Percentiles rank a stretch among this genome's conserved stretches.
phyloP scores from a whole-genome alignment of 2,888 invertebrate genomes.

The Ectemnius continuus region DNA sequence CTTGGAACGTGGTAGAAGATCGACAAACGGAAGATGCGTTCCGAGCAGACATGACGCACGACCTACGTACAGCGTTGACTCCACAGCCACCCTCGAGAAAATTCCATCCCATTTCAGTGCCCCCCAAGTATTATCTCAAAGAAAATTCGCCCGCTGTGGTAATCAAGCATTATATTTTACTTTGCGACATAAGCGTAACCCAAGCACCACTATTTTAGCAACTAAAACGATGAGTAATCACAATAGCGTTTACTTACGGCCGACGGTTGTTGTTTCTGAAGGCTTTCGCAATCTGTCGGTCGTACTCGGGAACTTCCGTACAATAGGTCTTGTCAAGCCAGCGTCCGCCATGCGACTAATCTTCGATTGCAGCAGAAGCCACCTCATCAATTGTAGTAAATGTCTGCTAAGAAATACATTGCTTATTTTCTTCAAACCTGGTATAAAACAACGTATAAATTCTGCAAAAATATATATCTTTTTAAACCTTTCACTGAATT shows the following conservation, averaged over 20 bases:
- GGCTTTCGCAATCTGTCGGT: conserved; percentile 77
- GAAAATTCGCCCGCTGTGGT: conserved; percentile 29
- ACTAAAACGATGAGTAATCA: conserved; percentile 60
- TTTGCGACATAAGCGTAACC: conserved; percentile 19
- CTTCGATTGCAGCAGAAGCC: conserved; percentile 22
- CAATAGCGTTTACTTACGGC: conserved; percentile 79
- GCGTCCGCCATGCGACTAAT: conserved; percentile 68
- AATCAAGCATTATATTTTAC: conserved; percentile 27
- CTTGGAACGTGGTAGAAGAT: conserved; percentile 23
- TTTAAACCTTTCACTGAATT: conserved; percentile 52
- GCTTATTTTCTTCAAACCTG: conserved; percentile 20
- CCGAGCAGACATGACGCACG: conserved; percentile 70
- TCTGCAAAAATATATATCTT: conserved; percentile 15
- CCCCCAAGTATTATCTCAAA: neutral
- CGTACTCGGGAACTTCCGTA: conserved; percentile 75
- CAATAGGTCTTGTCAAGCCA: conserved; percentile 69
- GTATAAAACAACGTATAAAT: neutral
- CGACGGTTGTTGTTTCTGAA: conserved; percentile 80
- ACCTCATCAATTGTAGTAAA: conserved; percentile 17
- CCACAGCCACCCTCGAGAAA: conserved; percentile 62
- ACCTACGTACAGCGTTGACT: conserved; percentile 52
- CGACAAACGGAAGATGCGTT: conserved; percentile 65
- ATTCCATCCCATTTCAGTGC: conserved; percentile 43
- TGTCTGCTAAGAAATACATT: conserved; percentile 34
- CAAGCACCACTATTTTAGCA: conserved; percentile 36